Evolutionary conservation across 2,113 vertebrate genomes (phyloP), one percentile per base, ranked within the genome.

Genomic region (Perca flavescens): DNA sequence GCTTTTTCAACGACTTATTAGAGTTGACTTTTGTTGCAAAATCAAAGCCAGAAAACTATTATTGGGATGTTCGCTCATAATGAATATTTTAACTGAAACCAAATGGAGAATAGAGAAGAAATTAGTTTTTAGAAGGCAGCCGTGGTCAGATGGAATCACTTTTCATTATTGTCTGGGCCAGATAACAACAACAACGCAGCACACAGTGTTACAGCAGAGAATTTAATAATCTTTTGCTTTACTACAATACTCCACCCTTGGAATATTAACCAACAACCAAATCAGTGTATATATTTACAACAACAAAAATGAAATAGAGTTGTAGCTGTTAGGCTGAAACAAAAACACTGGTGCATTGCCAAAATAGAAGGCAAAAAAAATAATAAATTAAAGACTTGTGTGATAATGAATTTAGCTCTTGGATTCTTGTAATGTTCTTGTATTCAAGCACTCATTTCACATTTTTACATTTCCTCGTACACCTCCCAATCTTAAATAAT

Each of bases 1-100:
- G 14, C 31, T 21, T 10, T 52, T 86, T 62, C 19, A 73, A 0
- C 68, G 56, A 85, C 74, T 83, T 73, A 80, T 81, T 31, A 54
- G 15, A 43, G 47, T 62, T 69, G 68, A 52, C 63, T 63, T 31
- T 72, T 46, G 19, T 47, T 77, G 60, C 71, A 64, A 64, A 83
- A 81, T 84, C 71, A 80, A 81, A 86, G 74, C 43, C 57, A 74
- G 65, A 66, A 66, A 74, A 68, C 40, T 52, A 68, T 81, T 5
- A 74, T 61, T 68, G 34, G 70, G 67, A 76, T 63, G 57, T 78
- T 82, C 52, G 36, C 40, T 66, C 14, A 28, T 82, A 81, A 81
- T 87, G 47, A 85, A 80, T 86, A 86, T 86, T 87, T 81, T 60
- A 86, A 58, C 50, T 66, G 17, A 79, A 60, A 66, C 40, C 72